phyloP scores from a whole-genome alignment of 2,797 vertebrate species.

The Loriculus beryllinus region DNA sequence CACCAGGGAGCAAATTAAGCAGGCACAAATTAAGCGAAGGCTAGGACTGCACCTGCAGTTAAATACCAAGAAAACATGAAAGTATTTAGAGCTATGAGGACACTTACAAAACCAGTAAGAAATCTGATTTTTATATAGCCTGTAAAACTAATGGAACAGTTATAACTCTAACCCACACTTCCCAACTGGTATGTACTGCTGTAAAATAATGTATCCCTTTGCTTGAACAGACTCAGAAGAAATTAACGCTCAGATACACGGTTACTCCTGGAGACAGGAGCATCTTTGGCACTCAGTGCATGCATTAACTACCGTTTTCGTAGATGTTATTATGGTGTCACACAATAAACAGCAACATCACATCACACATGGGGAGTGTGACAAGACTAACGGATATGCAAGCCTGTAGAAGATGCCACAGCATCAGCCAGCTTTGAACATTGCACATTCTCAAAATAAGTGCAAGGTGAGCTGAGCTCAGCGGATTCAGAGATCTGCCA shows the following conservation, averaged over 20 bases:
- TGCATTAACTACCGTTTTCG: not conserved
- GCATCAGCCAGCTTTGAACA: not conserved
- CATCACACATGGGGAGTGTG: fast-evolving
- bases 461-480: not conserved
- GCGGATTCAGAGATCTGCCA: fast-evolving
- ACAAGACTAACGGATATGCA: fast-evolving
- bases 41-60: not conserved
- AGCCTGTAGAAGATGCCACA: not conserved
- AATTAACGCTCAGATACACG: not conserved
- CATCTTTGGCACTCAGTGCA: fast-evolving
- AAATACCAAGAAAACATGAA: not conserved
- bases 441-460: not conserved
- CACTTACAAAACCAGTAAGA: not conserved
- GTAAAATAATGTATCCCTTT: not conserved
- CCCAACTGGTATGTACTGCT: not conserved
- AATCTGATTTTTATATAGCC: not conserved
- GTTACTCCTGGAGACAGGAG: not conserved
- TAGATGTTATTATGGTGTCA: not conserved
- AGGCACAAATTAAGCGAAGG: not conserved
- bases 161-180: not conserved
- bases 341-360: not conserved
- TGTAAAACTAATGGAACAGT: not conserved
- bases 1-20: not conserved
- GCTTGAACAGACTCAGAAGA: not conserved
- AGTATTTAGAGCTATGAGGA: not conserved